Evolutionary conservation across 2,113 vertebrate species (phyloP), one percentile per base, ranked within the genome.

Genomic region (Ginglymostoma cirratum): DNA sequence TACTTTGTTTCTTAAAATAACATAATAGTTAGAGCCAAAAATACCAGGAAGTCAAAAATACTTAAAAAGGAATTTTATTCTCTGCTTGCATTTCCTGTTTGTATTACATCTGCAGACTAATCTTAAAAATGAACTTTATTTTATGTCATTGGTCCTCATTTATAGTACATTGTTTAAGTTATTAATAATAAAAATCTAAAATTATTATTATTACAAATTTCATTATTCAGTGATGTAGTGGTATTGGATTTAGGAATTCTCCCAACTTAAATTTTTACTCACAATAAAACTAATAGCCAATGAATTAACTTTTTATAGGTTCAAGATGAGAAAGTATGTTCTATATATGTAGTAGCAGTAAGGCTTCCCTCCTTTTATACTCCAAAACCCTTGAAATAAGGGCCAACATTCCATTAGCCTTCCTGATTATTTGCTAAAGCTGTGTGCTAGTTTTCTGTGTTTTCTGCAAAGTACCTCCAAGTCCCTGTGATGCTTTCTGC

Each of bases 1-100:
- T 23, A 65, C 38, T 93, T 93, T 93, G 89, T 42, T 67, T 93
- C 89, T 67, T 93, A 66, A 93, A 93, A 93, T 93, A 67, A 93
- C 61, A 0, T 66, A 61, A 6, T 66, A 23, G 89, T 66, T 66
- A 21, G 19, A 93, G n/a, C 61, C 61, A 42, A 93, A 93, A 8
- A n/a, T 66, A 7, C 38, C 61, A 67, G 55, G 19, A 23, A n/a
- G 21, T 67, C 19, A 21, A 38, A 66, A 66, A 23, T 19, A 67
- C 17, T 6, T 66, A 61, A 66, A 93, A 66, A 19, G n/a, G 34
- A 17, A 15, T 38, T 66, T 65, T 23, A 65, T 93, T 66, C 61
- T 17, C 61, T n/a, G 61, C 61, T 66, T n/a, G 65, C 34, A 66
- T 23, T 66, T 66, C 55, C 24, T 87, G 8, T 87, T 87, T 87